phyloP scores from a whole-genome alignment of 2,113 vertebrate species.

The Camelus bactrianus region DNA sequence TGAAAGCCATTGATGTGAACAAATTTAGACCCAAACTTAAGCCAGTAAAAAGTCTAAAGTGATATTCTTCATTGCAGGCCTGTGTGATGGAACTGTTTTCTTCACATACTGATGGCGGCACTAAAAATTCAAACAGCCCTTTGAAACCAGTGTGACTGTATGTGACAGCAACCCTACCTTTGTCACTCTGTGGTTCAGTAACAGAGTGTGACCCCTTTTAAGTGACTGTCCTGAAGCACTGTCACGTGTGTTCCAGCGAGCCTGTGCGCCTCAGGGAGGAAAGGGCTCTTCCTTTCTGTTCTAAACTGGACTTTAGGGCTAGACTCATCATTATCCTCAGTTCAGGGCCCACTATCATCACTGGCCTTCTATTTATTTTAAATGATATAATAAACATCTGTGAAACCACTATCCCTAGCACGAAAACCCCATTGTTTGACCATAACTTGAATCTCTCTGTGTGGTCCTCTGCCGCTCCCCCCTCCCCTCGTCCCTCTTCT shows the following conservation, averaged over 20 bases:
- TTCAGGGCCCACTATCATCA: not conserved
- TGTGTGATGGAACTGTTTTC: not conserved
- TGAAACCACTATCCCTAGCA: not conserved
- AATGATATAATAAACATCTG: not conserved
- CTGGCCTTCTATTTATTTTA: not conserved
- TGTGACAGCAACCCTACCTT: not conserved
- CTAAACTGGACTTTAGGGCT: not conserved
- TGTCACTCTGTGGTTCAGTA: not conserved
- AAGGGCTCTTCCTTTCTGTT: not conserved
- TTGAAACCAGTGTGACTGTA: not conserved
- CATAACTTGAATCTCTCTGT: not conserved
- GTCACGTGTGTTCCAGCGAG: not conserved
- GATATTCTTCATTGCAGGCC: not conserved
- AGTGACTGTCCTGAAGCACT: not conserved
- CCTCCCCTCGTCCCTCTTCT: fast-evolving
- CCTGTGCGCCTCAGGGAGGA: not conserved
- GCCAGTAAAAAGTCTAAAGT: not conserved
- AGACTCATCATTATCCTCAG: not conserved
- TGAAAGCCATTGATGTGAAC: not conserved
- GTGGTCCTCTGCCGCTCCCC: not conserved
- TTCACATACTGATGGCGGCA: fast-evolving
- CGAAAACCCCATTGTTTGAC: fast-evolving
- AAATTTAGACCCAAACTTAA: not conserved
- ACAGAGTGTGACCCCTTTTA: fast-evolving
- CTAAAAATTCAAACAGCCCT: not conserved